These are phyloP conservation scores for Euphonia xanthogaster DNA, from an alignment of 2,797 vertebrate genomes.

Conservation along the genomic window DNA sequence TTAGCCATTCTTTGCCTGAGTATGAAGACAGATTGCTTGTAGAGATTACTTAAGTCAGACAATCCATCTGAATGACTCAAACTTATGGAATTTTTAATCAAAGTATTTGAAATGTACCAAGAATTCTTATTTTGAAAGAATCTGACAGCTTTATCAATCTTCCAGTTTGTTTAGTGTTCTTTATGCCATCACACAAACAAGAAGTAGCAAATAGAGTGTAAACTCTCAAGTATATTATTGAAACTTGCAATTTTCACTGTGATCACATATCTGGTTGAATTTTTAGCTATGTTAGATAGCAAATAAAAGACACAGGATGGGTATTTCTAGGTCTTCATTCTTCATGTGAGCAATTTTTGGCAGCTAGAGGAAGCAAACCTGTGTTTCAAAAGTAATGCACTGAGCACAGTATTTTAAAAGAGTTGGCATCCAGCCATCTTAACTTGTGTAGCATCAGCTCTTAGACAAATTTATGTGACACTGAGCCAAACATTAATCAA, in stretches of 20 bases:
- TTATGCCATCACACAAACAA: not conserved
- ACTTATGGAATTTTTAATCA: not conserved
- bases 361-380: not conserved
- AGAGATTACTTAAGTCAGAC: not conserved
- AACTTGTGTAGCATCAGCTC: conserved; percentile 1
- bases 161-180: not conserved
- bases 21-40: not conserved
- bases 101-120: not conserved
- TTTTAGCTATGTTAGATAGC: not conserved
- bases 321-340: not conserved
- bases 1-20: not conserved
- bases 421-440: not conserved
- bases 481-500: conserved; percentile 25
- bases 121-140: not conserved
- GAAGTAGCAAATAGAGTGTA: not conserved
- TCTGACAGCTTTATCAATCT: not conserved
- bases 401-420: not conserved
- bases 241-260: not conserved
- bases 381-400: not conserved
- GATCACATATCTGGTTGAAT: not conserved
- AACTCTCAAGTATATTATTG: not conserved
- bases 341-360: not conserved
- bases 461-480: conserved; percentile 18
- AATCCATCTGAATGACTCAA: not conserved
- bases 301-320: not conserved